A percentile compares a stretch with the other conserved stretches of the same genome.
Conservation (phyloP, 2,888 invertebrate genomes). For the Podotricha telesiphe region DNA sequence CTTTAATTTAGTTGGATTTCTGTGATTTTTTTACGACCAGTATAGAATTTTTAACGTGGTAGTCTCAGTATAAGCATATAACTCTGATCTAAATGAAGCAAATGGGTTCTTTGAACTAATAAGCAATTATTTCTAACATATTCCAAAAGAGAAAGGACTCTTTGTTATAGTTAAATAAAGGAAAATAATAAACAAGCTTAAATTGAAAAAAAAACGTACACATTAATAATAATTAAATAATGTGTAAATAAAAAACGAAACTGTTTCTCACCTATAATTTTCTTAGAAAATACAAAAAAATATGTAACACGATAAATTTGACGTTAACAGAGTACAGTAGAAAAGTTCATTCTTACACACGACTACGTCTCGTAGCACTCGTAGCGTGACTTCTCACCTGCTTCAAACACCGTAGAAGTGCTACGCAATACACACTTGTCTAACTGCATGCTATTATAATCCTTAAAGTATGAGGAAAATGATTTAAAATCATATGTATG, state of each 20-base stretch:
- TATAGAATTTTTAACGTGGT: too few species aligned
- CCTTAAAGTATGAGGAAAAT: not conserved
- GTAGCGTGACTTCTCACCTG: conserved; percentile 35
- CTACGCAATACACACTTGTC: conserved; percentile 24
- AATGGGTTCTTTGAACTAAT: too few species aligned
- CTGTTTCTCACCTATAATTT: not conserved
- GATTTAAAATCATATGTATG: not conserved
- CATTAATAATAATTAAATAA: not conserved
- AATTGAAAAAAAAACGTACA: too few species aligned
- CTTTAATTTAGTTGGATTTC: too few species aligned
- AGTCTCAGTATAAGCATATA: too few species aligned
- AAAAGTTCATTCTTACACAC: conserved; percentile 14
- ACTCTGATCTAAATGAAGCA: too few species aligned
- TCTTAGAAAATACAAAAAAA: conserved; percentile 4
- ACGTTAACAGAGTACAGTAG: conserved; percentile 18
- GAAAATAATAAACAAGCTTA: too few species aligned
- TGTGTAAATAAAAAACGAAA: too few species aligned
- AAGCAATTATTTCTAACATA: too few species aligned
- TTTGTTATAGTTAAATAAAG: too few species aligned
- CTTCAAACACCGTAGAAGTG: conserved; percentile 30
- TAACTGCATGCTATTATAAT: not conserved
- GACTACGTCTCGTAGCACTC: conserved; percentile 28
- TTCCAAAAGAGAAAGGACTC: too few species aligned
- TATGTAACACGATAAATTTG: conserved; percentile 1
- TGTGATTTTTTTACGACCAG: too few species aligned